Percentiles rank a stretch among this genome's conserved stretches.
phyloP scores from a whole-genome alignment of 2,888 invertebrate genomes.

The Didymodactylos carnosus region DNA sequence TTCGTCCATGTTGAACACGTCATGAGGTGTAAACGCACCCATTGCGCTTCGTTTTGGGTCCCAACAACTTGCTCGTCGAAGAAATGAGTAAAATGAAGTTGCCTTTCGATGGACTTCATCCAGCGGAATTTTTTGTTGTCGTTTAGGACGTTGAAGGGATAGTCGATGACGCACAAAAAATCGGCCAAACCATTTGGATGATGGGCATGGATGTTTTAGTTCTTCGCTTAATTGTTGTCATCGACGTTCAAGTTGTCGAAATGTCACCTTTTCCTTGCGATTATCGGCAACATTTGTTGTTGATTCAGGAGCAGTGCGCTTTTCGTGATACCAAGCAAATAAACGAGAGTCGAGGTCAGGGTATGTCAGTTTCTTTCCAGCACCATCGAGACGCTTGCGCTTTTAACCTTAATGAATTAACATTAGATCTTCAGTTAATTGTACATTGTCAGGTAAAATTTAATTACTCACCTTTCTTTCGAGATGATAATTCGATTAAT shows the following conservation, averaged over 20 bases:
- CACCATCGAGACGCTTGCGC: neutral
- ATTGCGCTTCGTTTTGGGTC: neutral
- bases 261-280: neutral
- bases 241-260: neutral
- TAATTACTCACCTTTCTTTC: neutral
- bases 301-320: too few relatives aligned
- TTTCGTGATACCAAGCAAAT: neutral
- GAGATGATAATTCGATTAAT: neutral
- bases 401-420: neutral
- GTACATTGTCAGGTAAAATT: too few relatives aligned
- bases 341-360: neutral
- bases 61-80: neutral
- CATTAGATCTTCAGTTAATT: neutral
- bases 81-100: neutral
- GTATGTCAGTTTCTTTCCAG: neutral
- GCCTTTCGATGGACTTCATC: neutral
- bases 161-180: neutral
- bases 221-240: neutral
- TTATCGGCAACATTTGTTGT: too few relatives aligned
- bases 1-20: neutral
- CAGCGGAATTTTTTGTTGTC: neutral
- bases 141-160: neutral
- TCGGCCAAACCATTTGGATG: neutral
- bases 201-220: neutral
- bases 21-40: neutral